Base-by-base conservation (phyloP, 2,113 vertebrate species). In the Ciconia maguari region DNA sequence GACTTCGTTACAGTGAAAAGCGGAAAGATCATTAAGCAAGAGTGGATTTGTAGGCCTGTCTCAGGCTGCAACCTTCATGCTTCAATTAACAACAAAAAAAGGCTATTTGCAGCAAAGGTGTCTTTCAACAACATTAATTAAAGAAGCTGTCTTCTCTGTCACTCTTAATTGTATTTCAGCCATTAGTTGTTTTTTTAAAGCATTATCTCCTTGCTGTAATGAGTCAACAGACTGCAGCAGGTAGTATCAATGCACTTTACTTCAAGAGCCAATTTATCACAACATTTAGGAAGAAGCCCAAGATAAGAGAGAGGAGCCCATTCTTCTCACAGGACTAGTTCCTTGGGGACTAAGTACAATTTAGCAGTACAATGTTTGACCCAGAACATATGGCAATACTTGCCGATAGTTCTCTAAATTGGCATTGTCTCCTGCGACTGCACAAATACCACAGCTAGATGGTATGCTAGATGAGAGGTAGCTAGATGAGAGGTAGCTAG, bases 251-350 rank as follows among this genome's bases (percentile, higher is more conserved):
- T 8, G 16, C 54, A 69, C 46, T 84, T 78, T 17, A 84, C 30
- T 92, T 94, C 80, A 85, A 82, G 77, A 17, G 69, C 74, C 36
- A 51, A 84, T 94, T 84, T 87, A 76, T 92, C 86, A 79, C 64
- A 84, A 66, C 5, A 1, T 68, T 90, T 76, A 86, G 41, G 36
- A 62, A 79, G 29, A 75, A 82, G 26, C 6, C 74, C 24, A 75
- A 3, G 13, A 75, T 64, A 81, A 90, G 19, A 26, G 21, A 82
- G 21, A 57, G 26, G 25, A 74, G 71, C 11, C 11, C 15, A 52
- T 75, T 84, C 38, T 75, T 71, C 25, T 54, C 44, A 36, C 7
- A 57, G 12, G 9, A 60, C 15, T 14, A 60, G n/a, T 52, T 25
- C 41, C 41, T 83, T 26, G 49, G 52, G 26, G 38, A 83, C 32